Base-by-base conservation (phyloP, 2,888 invertebrate genomes). In the Amiota communis region DNA sequence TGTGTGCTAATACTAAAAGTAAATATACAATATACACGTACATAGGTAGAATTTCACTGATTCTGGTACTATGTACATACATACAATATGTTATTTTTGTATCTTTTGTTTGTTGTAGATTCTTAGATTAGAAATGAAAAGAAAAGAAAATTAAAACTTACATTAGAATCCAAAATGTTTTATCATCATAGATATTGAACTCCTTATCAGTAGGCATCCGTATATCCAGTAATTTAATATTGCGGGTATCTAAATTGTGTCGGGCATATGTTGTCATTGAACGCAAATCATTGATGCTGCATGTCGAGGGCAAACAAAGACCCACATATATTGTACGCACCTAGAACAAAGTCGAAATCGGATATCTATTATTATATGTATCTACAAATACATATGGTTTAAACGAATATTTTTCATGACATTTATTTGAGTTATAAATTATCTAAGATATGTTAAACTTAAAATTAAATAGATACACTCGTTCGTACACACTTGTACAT, bases 241-340 rank as follows among this genome's bases (percentile, higher is more conserved):
- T 89, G 71, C 92, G 91, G 73, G 90, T 79, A 10, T 80, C 74
- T 3, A 86, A 83, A 0, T 91, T 91, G 10, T 91, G 90, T 70
- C 91, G 91, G 0, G 93, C 92, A 0, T 91, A 90, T 80, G 90
- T 89, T 77, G 94, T 90, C 75, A 95, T 90, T 10, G 88, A 88
- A 15, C 90, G 89, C n/a, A 95, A 92, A 74, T 94, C 94, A 3
- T 89, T 87, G 8, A 92, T 91, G 8, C 91, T 90, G 86, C 96
- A 96, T 8, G 92, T 91, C 70, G 91, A 91, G 13, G 96, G 96
- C 72, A 96, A 90, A 85, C 96, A 96, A 13, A 95, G 89, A 0
- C 96, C 96, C 8, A 96, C 90, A 83, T 95, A 93, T 64, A 96
- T 90, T 4, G 93, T 92, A 85, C 94, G 93, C 53, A 92, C 91